Evolutionary conservation across 1,140 invertebrate species (phyloP).

Genomic region (Magallana gigas): DNA sequence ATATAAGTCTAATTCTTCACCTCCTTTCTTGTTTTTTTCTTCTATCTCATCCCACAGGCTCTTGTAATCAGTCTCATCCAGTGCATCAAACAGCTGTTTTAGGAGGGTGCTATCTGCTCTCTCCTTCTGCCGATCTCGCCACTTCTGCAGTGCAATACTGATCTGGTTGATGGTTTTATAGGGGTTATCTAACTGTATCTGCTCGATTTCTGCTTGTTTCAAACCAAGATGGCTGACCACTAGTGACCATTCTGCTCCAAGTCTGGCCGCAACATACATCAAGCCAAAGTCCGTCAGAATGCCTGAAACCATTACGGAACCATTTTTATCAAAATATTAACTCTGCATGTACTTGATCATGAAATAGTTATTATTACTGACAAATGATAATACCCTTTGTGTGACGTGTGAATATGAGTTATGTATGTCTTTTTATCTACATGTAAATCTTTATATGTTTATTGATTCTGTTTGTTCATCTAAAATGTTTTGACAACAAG

Average conservation of each 20-base stretch:
- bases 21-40: too few species aligned
- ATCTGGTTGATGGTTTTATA: slow-evolving; percentile 59
- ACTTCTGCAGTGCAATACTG: slow-evolving; percentile 49
- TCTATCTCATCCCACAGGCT: slow-evolving; percentile 58
- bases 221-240: slow-evolving; percentile 66
- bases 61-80: slow-evolving; percentile 38
- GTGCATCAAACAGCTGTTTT: slow-evolving; percentile 45
- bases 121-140: slow-evolving; percentile 52
- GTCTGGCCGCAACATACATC: slow-evolving; percentile 65
- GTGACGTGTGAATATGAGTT: too few species aligned
- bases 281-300: slow-evolving; percentile 69
- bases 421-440: too few species aligned
- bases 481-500: too few species aligned
- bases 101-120: slow-evolving; percentile 47
- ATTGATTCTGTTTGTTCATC: too few species aligned
- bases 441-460: too few species aligned
- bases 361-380: too few species aligned
- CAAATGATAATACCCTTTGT: too few species aligned
- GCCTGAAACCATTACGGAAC: slow-evolving; percentile 48
- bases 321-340: too few species aligned
- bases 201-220: slow-evolving; percentile 68
- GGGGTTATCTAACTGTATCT: slow-evolving; percentile 69
- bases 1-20: too few species aligned
- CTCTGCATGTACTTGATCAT: too few species aligned
- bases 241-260: slow-evolving; percentile 69